Conservation (phyloP, 2,888 invertebrate species). For the Meteorus cinctellus region DNA sequence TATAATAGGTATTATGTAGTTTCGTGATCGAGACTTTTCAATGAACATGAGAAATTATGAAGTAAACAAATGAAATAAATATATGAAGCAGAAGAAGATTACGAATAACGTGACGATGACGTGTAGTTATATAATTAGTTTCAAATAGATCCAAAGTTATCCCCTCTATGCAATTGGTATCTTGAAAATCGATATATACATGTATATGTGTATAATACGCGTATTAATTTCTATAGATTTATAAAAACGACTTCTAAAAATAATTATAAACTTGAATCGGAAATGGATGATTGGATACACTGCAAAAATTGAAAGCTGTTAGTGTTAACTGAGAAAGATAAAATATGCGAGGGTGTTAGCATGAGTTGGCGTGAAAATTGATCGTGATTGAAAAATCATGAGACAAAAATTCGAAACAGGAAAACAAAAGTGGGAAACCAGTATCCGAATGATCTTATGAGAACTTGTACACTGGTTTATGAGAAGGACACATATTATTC, state of each 20-base stretch:
- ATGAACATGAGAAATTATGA: slow-evolving; percentile 22
- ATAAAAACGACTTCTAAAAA: slow-evolving; percentile 44
- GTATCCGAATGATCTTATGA: slow-evolving; percentile 43
- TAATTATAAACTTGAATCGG: not conserved
- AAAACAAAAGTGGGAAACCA: slow-evolving; percentile 34
- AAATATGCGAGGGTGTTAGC: not conserved
- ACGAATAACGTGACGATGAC: slow-evolving; percentile 45
- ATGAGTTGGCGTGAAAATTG: not conserved
- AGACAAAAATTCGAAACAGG: slow-evolving; percentile 15
- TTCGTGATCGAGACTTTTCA: slow-evolving; percentile 43
- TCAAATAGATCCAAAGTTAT: slow-evolving; percentile 50
- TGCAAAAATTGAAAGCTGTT: slow-evolving; percentile 9
- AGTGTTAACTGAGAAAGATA: not conserved
- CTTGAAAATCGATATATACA: slow-evolving; percentile 54
- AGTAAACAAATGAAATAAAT: slow-evolving; percentile 29
- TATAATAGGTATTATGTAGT: slow-evolving; percentile 60
- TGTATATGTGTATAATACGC: slow-evolving; percentile 29
- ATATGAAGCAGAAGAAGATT: slow-evolving; percentile 41
- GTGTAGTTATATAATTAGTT: slow-evolving; percentile 50
- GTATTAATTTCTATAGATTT: slow-evolving; percentile 48
- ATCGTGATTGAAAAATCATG: not conserved
- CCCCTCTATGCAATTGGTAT: slow-evolving; percentile 62
- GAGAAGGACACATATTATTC: slow-evolving; percentile 58
- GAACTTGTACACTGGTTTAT: slow-evolving; percentile 53
- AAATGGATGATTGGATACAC: not conserved